phyloP scores from a whole-genome alignment of 2,113 vertebrate species.

The Strigops habroptila region DNA sequence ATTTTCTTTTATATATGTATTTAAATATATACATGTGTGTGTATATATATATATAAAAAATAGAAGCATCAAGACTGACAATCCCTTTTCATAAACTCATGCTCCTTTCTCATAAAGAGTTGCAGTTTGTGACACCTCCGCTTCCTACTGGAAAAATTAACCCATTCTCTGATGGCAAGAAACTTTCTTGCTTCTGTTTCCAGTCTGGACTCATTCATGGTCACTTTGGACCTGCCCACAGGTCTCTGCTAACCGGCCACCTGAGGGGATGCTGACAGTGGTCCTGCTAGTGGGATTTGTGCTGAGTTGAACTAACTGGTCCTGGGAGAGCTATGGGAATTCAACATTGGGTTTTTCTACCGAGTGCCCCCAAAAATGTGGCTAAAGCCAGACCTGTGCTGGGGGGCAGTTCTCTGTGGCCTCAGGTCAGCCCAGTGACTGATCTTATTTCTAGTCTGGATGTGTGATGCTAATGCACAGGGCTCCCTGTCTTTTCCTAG shows the following conservation, averaged over 20 bases:
- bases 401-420: accelerated
- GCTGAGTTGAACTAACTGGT: background rate
- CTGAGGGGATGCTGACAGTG: background rate
- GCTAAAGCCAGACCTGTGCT: background rate
- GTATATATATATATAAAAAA: background rate
- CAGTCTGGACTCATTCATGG: background rate
- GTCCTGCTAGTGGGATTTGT: background rate
- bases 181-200: background rate
- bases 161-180: background rate
- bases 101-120: background rate
- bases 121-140: background rate
- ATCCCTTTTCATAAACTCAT: background rate
- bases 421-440: background rate
- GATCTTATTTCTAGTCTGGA: background rate
- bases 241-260: background rate
- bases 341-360: background rate
- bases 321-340: background rate
- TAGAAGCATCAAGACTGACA: background rate
- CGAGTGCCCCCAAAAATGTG: background rate
- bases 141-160: background rate
- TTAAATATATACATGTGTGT: background rate
- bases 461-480: background rate
- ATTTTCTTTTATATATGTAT: background rate
- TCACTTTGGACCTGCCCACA: background rate
- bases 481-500: conserved; percentile 30